A percentile compares a stretch with the other conserved stretches of the same genome.
These are phyloP conservation scores for Propsilocerus akamusi DNA, from an alignment of 1,140 invertebrate species.

Conservation along the genomic window DNA sequence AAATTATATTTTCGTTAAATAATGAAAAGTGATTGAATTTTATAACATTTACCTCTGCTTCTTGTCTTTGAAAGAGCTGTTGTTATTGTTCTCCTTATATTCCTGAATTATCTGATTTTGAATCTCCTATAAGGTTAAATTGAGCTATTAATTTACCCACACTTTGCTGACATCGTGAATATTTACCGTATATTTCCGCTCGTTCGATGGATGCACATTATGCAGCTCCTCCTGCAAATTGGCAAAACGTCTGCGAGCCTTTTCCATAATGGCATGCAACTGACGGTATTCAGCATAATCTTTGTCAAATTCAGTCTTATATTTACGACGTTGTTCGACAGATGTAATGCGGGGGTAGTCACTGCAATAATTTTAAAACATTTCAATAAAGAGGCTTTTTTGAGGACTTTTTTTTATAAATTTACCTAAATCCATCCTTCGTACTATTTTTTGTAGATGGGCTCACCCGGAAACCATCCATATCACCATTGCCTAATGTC, in stretches of 20 bases:
- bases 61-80: conserved; percentile 47
- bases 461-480: not conserved
- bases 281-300: conserved; percentile 68
- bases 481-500: not conserved
- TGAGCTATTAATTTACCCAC: not conserved
- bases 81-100: conserved; percentile 58
- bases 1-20: not conserved
- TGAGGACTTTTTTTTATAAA: conserved; percentile 11
- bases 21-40: not conserved
- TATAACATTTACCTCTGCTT: conserved; percentile 23
- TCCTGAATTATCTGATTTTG: conserved; percentile 60
- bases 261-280: conserved; percentile 54
- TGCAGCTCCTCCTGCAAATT: conserved; percentile 45
- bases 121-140: conserved; percentile 33
- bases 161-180: not conserved
- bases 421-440: not conserved
- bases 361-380: too few relatives aligned
- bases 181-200: conserved; percentile 30
- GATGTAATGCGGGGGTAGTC: conserved; percentile 60
- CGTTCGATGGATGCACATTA: conserved; percentile 25
- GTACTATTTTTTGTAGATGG: not conserved
- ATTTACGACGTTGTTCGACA: conserved; percentile 54
- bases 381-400: too few relatives aligned
- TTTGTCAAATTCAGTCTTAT: conserved; percentile 73
- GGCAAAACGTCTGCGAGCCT: conserved; percentile 56